Evolutionary conservation across 2,113 vertebrate species (phyloP).

Genomic region (Hemiprocne comata): DNA sequence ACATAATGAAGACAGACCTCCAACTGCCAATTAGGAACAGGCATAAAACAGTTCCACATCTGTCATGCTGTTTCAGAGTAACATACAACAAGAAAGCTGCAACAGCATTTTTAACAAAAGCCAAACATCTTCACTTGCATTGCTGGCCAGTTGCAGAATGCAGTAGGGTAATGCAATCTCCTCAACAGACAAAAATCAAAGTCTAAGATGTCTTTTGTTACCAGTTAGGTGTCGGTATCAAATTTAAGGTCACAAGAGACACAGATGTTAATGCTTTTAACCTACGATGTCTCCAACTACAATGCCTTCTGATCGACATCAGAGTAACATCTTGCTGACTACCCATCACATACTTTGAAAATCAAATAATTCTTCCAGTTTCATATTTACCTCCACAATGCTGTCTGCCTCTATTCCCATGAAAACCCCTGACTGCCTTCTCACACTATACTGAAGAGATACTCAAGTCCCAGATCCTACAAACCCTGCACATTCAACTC

Average conservation of each 20-base stretch:
- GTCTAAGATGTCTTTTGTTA: not conserved
- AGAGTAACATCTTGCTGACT: not conserved
- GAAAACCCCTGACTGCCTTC: not conserved
- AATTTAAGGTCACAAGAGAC: not conserved
- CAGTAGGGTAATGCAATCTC: not conserved
- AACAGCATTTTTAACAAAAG: constrained; percentile 51
- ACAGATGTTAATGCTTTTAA: not conserved
- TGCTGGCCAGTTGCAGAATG: not conserved
- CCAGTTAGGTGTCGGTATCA: not conserved
- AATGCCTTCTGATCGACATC: not conserved
- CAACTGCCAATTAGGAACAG: constrained; percentile 71
- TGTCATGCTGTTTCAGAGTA: constrained; percentile 62
- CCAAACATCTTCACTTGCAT: constrained; percentile 12
- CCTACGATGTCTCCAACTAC: not conserved
- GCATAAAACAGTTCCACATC: constrained; percentile 71
- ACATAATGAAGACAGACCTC: constrained; percentile 41
- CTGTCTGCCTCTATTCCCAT: not conserved
- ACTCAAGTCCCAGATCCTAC: not conserved
- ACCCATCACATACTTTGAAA: not conserved
- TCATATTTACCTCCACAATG: not conserved
- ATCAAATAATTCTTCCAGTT: fast-evolving
- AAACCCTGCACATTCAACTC: not conserved
- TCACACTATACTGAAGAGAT: not conserved
- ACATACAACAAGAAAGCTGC: constrained; percentile 48
- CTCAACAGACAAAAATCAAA: not conserved